Conservation (phyloP, 2,888 invertebrate genomes). For the Alsophila aescularia region DNA sequence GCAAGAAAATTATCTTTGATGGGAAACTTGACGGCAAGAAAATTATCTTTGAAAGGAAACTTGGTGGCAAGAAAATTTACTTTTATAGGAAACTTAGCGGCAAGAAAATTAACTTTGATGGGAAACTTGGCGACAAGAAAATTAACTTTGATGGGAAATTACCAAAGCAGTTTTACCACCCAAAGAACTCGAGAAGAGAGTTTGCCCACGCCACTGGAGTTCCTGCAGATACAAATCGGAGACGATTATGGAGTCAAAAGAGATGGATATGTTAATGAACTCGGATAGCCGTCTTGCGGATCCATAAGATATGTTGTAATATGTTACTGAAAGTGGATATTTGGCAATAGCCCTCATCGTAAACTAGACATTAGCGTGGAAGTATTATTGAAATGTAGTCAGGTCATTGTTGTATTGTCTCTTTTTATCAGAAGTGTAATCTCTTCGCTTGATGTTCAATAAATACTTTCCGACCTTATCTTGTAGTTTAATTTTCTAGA, state of each 20-base stretch:
- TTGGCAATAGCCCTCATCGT: slow-evolving; percentile 15
- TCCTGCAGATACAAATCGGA: slow-evolving; percentile 15
- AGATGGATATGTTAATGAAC: slow-evolving; percentile 12
- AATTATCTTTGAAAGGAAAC: no score
- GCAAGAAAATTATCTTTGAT: neutral
- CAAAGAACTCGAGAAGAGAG: slow-evolving; percentile 15
- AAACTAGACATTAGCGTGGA: slow-evolving; percentile 38
- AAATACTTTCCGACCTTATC: slow-evolving; percentile 62
- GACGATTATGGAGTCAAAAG: slow-evolving; percentile 10
- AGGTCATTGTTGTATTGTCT: slow-evolving; percentile 54
- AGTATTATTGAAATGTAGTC: slow-evolving; percentile 55
- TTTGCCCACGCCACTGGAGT: slow-evolving; percentile 15
- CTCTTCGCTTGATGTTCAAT: slow-evolving; percentile 68
- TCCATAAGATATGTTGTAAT: neutral
- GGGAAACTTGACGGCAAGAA: slow-evolving; percentile 8
- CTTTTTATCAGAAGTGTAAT: slow-evolving; percentile 57
- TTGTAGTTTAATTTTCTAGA: slow-evolving; percentile 37
- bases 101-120: slow-evolving; percentile 1
- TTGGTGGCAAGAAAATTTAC: no score
- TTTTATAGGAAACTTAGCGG: no score
- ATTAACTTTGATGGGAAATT: no score
- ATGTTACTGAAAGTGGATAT: slow-evolving; percentile 12
- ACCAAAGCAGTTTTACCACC: slow-evolving; percentile 6
- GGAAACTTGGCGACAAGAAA: slow-evolving; percentile 7
- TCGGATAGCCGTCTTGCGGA: slow-evolving; percentile 14